Percentiles rank a stretch among this genome's conserved stretches.
Conservation (phyloP, 2,888 invertebrate genomes). For the Clivina fossor region DNA sequence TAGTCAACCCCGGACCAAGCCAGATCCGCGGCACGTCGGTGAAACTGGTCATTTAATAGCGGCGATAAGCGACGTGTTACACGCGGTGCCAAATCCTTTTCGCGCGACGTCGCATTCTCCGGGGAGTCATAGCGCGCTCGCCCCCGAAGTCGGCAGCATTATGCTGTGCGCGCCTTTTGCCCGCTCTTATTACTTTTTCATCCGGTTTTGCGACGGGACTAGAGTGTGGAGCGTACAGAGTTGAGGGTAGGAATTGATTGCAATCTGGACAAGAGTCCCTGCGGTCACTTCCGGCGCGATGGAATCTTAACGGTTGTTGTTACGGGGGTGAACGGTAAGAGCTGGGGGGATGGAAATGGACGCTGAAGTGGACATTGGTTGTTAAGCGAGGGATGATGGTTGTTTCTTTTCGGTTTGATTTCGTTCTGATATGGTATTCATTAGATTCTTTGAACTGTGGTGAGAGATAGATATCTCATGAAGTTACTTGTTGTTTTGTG, state of each 20-base stretch:
- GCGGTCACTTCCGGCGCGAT: constrained; percentile 31
- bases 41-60: constrained; percentile 30
- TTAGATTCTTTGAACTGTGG: too few species aligned
- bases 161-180: constrained; percentile 5
- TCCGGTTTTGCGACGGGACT: constrained; percentile 8
- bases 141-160: not conserved
- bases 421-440: too few species aligned
- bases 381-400: too few species aligned
- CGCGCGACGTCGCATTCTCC: constrained; percentile 4
- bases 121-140: constrained; percentile 23
- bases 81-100: constrained; percentile 16
- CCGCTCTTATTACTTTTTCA: constrained; percentile 34
- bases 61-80: constrained; percentile 24
- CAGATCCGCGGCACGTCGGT: not conserved
- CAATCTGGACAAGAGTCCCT: constrained; percentile 33
- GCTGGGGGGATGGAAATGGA: too few species aligned
- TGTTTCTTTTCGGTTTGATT: too few species aligned
- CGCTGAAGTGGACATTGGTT: too few species aligned
- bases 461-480: too few species aligned
- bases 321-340: not conserved
- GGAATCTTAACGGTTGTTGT: constrained; percentile 16
- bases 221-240: not conserved
- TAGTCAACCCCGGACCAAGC: too few species aligned
- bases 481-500: too few species aligned
- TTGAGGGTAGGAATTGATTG: constrained; percentile 26